Conservation (phyloP, 2,797 vertebrate genomes). For the Ficedula albicollis region DNA sequence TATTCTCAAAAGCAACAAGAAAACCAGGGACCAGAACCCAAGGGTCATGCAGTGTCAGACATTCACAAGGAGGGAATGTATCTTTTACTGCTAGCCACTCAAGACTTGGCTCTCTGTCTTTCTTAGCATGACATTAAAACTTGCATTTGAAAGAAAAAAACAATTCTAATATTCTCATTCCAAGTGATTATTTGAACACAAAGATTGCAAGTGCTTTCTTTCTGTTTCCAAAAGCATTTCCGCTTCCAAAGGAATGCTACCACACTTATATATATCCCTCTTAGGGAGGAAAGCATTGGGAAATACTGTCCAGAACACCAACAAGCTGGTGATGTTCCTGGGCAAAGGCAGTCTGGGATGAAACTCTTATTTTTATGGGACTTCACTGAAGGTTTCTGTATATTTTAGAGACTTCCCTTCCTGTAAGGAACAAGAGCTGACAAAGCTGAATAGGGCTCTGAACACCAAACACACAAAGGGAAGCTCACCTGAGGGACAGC, state of each 20-base stretch:
- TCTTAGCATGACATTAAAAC: not conserved
- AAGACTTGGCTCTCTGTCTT: not conserved
- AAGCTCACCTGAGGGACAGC: not conserved
- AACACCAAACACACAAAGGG: rapidly evolving
- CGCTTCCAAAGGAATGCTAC: not conserved
- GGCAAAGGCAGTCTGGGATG: not conserved
- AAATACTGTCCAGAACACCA: not conserved
- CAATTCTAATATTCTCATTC: not conserved
- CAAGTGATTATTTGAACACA: not conserved
- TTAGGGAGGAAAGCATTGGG: not conserved
- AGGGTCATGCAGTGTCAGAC: not conserved
- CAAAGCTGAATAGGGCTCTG: not conserved
- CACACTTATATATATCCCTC: not conserved
- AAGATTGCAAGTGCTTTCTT: not conserved
- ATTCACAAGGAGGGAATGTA: not conserved
- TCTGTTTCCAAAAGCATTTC: not conserved
- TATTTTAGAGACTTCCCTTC: not conserved
- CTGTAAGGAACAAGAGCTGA: not conserved
- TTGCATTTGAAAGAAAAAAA: not conserved
- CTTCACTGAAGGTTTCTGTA: not conserved
- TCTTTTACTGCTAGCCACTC: not conserved
- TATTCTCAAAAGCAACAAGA: not conserved
- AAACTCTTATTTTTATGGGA: not conserved
- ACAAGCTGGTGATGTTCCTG: not conserved
- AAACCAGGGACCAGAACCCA: not conserved